These are phyloP conservation scores for Eulemur coronatus DNA, from an alignment of 2,797 vertebrate genomes.

Conservation along the genomic window DNA sequence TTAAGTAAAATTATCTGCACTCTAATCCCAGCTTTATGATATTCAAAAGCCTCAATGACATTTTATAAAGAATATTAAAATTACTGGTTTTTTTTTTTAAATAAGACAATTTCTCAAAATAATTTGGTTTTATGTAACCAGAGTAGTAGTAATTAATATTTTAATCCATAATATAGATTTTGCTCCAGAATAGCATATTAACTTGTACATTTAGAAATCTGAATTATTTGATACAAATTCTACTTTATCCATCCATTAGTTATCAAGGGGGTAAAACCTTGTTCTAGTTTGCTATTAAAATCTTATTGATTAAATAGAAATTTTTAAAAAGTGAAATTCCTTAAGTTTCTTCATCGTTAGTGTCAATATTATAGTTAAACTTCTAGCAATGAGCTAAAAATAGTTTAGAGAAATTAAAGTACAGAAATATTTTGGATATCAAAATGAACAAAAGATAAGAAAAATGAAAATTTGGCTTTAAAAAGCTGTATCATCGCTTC, in stretches of 20 bases:
- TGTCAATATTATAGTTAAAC: constrained; percentile 29
- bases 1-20: constrained; percentile 35
- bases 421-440: constrained; percentile 7
- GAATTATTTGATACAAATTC: constrained; percentile 33
- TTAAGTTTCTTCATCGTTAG: background rate
- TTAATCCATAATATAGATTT: background rate
- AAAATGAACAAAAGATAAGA: background rate
- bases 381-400: constrained; percentile 10
- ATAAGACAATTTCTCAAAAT: background rate
- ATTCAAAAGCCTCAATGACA: background rate
- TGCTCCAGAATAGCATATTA: background rate
- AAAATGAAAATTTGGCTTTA: constrained; percentile 1
- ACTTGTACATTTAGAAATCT: background rate
- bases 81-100: background rate
- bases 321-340: background rate
- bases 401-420: constrained; percentile 35
- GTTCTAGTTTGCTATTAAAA: constrained; percentile 28
- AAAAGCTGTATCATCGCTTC: background rate
- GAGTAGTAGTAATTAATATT: background rate
- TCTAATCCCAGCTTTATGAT: constrained; percentile 14
- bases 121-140: constrained; percentile 6
- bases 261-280: background rate
- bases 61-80: constrained; percentile 50
- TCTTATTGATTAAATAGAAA: background rate
- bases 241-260: constrained; percentile 1